A percentile compares a stretch with the other conserved stretches of the same genome.
phyloP scores from a whole-genome alignment of 2,797 vertebrate species.

The Enteromius trimaculatus region DNA sequence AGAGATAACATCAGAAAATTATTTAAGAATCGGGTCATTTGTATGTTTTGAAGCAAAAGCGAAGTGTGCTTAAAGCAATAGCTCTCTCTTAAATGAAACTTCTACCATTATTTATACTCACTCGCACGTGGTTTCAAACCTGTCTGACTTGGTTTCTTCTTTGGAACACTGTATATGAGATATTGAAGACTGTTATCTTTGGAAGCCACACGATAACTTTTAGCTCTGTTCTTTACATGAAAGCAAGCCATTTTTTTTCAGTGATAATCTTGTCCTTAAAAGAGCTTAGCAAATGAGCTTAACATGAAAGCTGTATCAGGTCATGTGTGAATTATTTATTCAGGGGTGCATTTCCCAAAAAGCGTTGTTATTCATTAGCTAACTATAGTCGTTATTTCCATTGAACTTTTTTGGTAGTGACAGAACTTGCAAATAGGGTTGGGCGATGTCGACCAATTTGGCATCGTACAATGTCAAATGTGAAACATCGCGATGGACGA shows the following conservation, averaged over 20 bases:
- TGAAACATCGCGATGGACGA: too few species aligned
- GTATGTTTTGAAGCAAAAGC: constrained; percentile 12
- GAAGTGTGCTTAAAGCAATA: constrained; percentile 10
- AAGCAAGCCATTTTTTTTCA: neutral
- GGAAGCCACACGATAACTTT: neutral
- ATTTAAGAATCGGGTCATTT: constrained; percentile 9
- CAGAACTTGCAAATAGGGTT: neutral
- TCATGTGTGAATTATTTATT: neutral
- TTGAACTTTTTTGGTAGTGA: neutral
- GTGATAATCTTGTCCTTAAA: neutral
- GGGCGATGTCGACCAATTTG: too few species aligned
- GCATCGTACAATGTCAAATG: too few species aligned
- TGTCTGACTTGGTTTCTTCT: neutral
- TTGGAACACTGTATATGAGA: neutral
- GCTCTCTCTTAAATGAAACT: neutral
- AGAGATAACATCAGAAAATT: constrained; percentile 19
- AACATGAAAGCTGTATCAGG: neutral
- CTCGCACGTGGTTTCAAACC: neutral
- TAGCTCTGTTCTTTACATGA: neutral
- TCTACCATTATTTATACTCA: neutral
- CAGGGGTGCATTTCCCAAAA: neutral
- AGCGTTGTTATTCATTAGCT: neutral
- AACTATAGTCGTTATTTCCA: too few species aligned
- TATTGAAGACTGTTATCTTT: constrained; percentile 3
- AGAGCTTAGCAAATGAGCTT: neutral